phyloP scores from a whole-genome alignment of 2,888 invertebrate genomes.

The Sphinx pinastri region DNA sequence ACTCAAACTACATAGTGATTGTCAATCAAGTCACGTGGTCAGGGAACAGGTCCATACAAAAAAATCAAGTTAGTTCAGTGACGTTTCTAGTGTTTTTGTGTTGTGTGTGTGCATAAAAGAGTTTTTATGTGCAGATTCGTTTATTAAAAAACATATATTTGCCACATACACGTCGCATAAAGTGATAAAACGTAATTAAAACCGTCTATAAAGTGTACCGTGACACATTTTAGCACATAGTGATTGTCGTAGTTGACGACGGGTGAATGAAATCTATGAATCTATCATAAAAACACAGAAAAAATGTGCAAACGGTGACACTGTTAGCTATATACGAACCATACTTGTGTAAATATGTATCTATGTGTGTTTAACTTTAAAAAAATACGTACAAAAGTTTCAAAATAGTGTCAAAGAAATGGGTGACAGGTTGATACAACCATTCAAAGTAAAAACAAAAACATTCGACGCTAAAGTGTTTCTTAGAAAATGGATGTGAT shows the following conservation, averaged over 20 bases:
- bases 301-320: constrained; percentile 64
- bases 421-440: constrained; percentile 77
- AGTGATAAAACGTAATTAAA: constrained; percentile 16
- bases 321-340: constrained; percentile 35
- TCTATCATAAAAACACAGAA: constrained; percentile 62
- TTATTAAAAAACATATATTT: constrained; percentile 23
- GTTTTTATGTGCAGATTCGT: constrained; percentile 20
- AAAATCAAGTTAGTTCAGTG: constrained; percentile 60
- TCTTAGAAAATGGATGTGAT: constrained; percentile 73
- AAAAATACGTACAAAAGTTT: constrained; percentile 41
- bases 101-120: constrained; percentile 46
- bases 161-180: constrained; percentile 5
- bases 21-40: constrained; percentile 59
- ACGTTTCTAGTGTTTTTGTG: constrained; percentile 76
- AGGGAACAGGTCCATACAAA: constrained; percentile 26
- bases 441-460: constrained; percentile 75
- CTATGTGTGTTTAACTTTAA: constrained; percentile 42
- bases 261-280: constrained; percentile 56
- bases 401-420: constrained; percentile 70
- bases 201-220: constrained; percentile 9
- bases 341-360: constrained; percentile 41
- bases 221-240: background rate
- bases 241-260: constrained; percentile 11
- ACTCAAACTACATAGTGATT: constrained; percentile 45
- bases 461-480: constrained; percentile 52